A percentile compares a stretch with the other conserved stretches of the same genome.
Evolutionary conservation across 2,888 invertebrate species (phyloP).

Genomic region (Leucoptera coffeella): DNA sequence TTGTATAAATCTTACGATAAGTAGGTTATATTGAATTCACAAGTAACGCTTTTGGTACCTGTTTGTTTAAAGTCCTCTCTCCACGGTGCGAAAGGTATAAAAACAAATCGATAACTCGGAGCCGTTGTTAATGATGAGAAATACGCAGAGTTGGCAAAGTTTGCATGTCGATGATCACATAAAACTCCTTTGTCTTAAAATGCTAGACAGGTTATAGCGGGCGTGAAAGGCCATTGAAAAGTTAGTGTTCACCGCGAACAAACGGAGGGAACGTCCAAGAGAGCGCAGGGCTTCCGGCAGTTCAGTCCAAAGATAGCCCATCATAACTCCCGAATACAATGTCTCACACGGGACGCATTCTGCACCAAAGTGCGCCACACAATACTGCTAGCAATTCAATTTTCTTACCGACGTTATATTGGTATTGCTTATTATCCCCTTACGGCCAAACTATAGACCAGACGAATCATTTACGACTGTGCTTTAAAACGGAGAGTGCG

Average conservation of each 20-base stretch:
- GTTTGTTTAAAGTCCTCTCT: too few species aligned
- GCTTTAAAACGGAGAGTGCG: constrained; percentile 4
- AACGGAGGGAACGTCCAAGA: neutral
- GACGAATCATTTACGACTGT: constrained; percentile 3
- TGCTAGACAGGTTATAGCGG: neutral
- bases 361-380: constrained; percentile 31
- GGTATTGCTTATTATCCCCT: constrained; percentile 16
- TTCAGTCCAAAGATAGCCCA: constrained; percentile 12
- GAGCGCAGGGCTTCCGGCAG: constrained; percentile 1
- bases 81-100: too few species aligned
- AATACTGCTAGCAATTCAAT: constrained; percentile 34
- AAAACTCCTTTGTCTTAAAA: too few species aligned
- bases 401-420: constrained; percentile 41
- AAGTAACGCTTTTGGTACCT: too few species aligned
- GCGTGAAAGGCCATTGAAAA: neutral
- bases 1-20: too few species aligned
- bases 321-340: constrained; percentile 25
- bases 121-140: too few species aligned
- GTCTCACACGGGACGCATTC: constrained; percentile 38
- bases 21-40: too few species aligned
- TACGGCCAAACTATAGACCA: constrained; percentile 6
- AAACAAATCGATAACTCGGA: too few species aligned
- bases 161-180: too few species aligned
- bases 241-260: neutral
- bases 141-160: too few species aligned